Evolutionary conservation across 2,888 invertebrate species (phyloP).

Genomic region (Eupsilia transversa): DNA sequence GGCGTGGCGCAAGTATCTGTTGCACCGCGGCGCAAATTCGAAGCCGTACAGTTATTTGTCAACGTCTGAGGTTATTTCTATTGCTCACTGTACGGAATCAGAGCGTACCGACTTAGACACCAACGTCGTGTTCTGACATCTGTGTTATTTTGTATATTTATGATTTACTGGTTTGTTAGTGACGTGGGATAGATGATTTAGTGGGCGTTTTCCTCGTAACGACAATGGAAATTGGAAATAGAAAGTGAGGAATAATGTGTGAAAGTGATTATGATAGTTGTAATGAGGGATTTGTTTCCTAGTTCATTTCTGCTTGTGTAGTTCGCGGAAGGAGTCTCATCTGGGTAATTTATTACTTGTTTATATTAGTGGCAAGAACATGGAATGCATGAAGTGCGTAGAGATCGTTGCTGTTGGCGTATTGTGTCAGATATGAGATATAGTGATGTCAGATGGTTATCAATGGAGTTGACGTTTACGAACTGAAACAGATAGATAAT

Average conservation of each 20-base stretch:
- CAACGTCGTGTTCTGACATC: slow-evolving; percentile 66
- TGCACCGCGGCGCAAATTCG: slow-evolving; percentile 69
- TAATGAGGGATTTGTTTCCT: slow-evolving; percentile 35
- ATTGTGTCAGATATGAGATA: slow-evolving; percentile 35
- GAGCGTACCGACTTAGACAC: slow-evolving; percentile 69
- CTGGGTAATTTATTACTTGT: slow-evolving; percentile 42
- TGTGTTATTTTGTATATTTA: slow-evolving; percentile 68
- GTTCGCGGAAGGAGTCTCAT: slow-evolving; percentile 25
- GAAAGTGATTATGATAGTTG: slow-evolving; percentile 11
- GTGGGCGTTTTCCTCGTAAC: slow-evolving; percentile 41
- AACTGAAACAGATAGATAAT: slow-evolving; percentile 26
- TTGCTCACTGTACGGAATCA: slow-evolving; percentile 72
- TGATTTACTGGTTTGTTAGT: slow-evolving; percentile 64
- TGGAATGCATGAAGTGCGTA: slow-evolving; percentile 26
- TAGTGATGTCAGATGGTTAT: slow-evolving; percentile 29
- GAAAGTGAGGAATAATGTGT: slow-evolving; percentile 32
- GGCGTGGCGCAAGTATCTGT: slow-evolving; percentile 59
- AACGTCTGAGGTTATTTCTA: slow-evolving; percentile 77
- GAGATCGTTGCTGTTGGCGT: slow-evolving; percentile 9
- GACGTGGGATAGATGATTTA: slow-evolving; percentile 63
- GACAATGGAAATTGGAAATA: slow-evolving; percentile 50
- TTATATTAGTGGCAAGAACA: slow-evolving; percentile 31
- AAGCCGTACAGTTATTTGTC: slow-evolving; percentile 76
- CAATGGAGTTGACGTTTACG: slow-evolving; percentile 17
- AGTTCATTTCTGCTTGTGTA: slow-evolving; percentile 13